Conservation (phyloP, 2,797 vertebrate genomes). For the Hoplostethus atlanticus region DNA sequence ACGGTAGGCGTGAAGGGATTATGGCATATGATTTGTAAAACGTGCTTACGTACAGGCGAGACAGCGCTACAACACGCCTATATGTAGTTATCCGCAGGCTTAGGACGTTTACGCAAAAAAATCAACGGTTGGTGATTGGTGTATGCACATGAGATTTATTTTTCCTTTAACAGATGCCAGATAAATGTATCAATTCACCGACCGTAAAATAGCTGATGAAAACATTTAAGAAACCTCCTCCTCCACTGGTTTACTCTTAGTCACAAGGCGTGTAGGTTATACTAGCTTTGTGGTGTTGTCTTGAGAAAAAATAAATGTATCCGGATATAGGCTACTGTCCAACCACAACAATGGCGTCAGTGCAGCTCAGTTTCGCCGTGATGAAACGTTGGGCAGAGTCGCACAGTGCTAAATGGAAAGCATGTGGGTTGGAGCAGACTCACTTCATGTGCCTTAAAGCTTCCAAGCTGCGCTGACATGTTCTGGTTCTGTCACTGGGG, state of each 20-base stretch:
- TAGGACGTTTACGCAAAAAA: slow-evolving; percentile 48
- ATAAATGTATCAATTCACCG: no score
- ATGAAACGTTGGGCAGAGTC: slow-evolving; percentile 3
- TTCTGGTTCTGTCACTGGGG: background rate
- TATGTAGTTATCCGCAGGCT: slow-evolving; percentile 60
- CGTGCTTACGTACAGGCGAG: slow-evolving; percentile 74
- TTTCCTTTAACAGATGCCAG: background rate
- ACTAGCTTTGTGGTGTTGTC: background rate
- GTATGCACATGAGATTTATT: background rate
- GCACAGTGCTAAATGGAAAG: background rate
- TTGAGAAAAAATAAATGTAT: background rate
- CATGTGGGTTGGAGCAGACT: background rate
- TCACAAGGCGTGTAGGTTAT: background rate
- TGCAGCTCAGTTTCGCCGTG: background rate
- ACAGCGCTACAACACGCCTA: slow-evolving; percentile 52
- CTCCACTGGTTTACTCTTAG: background rate
- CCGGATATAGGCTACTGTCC: background rate
- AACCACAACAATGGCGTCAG: slow-evolving; percentile 20
- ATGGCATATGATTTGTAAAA: slow-evolving; percentile 72
- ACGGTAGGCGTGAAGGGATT: slow-evolving; percentile 62
- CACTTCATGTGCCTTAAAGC: background rate
- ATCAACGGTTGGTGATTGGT: background rate
- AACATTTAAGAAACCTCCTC: no score
- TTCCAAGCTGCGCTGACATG: background rate
- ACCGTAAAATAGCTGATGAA: no score